Conservation (phyloP, 2,113 vertebrate species). For the Puma concolor region DNA sequence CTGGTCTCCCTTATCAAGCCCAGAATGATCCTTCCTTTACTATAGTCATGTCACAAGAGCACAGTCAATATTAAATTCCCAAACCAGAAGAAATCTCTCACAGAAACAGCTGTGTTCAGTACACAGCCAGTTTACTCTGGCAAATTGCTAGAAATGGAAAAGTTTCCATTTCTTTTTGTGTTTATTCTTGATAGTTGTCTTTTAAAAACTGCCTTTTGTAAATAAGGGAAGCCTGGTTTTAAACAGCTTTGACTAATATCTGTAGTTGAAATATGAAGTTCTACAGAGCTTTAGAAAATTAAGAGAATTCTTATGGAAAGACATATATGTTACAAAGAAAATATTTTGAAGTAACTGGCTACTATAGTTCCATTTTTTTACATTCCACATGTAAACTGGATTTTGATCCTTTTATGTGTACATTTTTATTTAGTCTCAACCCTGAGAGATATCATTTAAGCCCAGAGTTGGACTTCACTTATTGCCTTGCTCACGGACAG, state of each 20-base stretch:
- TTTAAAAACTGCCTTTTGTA: slow-evolving; percentile 71
- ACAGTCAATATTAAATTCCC: slow-evolving; percentile 60
- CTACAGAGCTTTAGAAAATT: slow-evolving; percentile 33
- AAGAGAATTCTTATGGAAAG: slow-evolving; percentile 14
- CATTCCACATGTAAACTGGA: background rate
- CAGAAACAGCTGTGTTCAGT: slow-evolving; percentile 73
- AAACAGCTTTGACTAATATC: slow-evolving; percentile 71
- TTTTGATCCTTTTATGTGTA: background rate
- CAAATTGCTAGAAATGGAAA: slow-evolving; percentile 69
- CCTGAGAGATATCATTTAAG: background rate
- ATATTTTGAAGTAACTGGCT: background rate
- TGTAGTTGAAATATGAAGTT: background rate
- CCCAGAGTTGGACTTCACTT: background rate
- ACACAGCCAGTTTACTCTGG: slow-evolving; percentile 58
- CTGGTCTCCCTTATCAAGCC: slow-evolving; percentile 50
- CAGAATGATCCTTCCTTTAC: slow-evolving; percentile 57
- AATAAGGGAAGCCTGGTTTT: slow-evolving; percentile 72
- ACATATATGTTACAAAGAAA: background rate
- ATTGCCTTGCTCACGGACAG: background rate
- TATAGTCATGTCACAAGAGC: slow-evolving; percentile 27
- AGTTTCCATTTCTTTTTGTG: slow-evolving; percentile 70
- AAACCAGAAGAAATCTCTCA: slow-evolving; percentile 30
- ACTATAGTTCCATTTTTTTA: background rate
- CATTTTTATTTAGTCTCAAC: background rate
- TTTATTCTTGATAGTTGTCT: slow-evolving; percentile 74